Conservation (phyloP, 1,140 invertebrate species). For the Heliconius congener region DNA sequence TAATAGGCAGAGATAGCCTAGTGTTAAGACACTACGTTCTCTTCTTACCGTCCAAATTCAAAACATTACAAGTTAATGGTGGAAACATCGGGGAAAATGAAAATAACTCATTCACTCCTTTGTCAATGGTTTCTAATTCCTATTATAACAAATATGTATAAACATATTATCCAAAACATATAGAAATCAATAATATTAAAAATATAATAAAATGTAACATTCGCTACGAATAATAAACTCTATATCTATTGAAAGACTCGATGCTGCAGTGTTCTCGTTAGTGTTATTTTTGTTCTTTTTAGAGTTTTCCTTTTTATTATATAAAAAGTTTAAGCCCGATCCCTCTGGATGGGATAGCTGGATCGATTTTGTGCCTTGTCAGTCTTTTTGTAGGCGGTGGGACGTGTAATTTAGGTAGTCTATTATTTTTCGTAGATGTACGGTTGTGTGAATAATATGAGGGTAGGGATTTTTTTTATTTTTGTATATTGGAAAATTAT, state of each 20-base stretch:
- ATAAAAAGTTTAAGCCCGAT: slow-evolving; percentile 17
- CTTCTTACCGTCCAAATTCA: no score
- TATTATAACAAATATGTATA: background rate
- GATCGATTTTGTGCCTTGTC: slow-evolving; percentile 10
- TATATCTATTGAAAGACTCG: slow-evolving; percentile 18
- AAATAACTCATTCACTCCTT: no score
- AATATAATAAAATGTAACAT: background rate
- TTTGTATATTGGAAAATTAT: background rate
- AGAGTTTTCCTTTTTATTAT: slow-evolving; percentile 3
- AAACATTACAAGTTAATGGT: no score
- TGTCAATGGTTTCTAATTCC: background rate
- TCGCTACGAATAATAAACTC: background rate
- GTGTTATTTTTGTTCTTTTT: slow-evolving; percentile 7
- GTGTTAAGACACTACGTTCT: no score
- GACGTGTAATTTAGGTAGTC: background rate
- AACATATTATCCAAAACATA: no score
- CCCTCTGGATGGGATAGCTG: background rate
- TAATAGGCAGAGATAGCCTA: no score
- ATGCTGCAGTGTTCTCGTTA: slow-evolving; percentile 24
- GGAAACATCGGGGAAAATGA: no score
- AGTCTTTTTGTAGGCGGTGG: background rate
- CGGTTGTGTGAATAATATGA: background rate
- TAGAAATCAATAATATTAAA: background rate
- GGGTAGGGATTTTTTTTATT: background rate
- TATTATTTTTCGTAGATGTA: background rate